phyloP scores from a whole-genome alignment of 2,888 invertebrate genomes.

The Aphodius granarius region DNA sequence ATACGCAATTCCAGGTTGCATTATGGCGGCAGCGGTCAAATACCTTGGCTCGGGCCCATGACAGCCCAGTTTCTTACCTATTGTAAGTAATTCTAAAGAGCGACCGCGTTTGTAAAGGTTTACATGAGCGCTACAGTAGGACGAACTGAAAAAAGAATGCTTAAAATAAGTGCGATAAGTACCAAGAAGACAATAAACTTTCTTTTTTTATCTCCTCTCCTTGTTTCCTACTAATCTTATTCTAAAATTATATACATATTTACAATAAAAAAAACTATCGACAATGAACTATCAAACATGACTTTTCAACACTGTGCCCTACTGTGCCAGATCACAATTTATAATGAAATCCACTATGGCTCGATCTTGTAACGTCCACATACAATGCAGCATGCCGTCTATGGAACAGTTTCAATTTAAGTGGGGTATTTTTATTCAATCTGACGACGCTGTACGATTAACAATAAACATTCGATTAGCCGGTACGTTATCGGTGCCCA shows the following conservation, averaged over 20 bases:
- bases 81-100: constrained; percentile 10
- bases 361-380: neutral
- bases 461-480: neutral
- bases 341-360: neutral
- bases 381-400: neutral
- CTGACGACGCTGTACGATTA: neutral
- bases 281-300: too few species aligned
- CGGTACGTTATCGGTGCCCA: neutral
- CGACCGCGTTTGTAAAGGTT: neutral
- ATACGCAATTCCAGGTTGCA: neutral
- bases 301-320: neutral
- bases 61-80: constrained; percentile 10
- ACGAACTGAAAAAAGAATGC: neutral
- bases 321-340: neutral
- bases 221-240: too few species aligned
- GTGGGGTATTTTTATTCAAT: neutral
- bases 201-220: too few species aligned
- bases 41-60: constrained; percentile 10
- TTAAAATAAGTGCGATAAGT: too few species aligned
- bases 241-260: too few species aligned
- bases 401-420: neutral
- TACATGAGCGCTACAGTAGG: neutral
- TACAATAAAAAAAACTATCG: too few species aligned
- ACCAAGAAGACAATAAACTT: too few species aligned
- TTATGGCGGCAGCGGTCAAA: constrained; percentile 13